Conservation (phyloP, 2,888 invertebrate species). For the Mystacides longicornis region DNA sequence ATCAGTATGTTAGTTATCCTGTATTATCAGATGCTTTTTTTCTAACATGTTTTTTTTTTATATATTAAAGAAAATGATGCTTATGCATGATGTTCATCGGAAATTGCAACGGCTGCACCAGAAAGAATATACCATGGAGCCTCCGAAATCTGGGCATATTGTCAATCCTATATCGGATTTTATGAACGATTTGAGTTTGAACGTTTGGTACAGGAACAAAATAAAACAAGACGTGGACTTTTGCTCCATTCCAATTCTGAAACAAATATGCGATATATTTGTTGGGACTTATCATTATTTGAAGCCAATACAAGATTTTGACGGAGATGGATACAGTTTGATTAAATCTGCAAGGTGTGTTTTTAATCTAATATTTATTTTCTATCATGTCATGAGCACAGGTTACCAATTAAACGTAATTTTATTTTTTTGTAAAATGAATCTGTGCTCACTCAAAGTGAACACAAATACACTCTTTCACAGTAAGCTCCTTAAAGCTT, state of each 20-base stretch:
- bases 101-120: constrained; percentile 5
- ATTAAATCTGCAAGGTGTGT: constrained; percentile 28
- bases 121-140: not conserved
- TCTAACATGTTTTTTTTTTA: too few species aligned
- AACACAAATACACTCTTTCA: too few species aligned
- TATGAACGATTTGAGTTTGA: not conserved
- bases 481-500: too few species aligned
- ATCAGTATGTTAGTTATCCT: too few species aligned
- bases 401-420: too few species aligned
- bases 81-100: constrained; percentile 2
- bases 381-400: too few species aligned
- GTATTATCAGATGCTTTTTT: too few species aligned
- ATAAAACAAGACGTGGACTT: constrained; percentile 22
- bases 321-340: constrained; percentile 31
- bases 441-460: too few species aligned
- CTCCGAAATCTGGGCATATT: not conserved
- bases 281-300: constrained; percentile 28
- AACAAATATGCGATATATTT: constrained; percentile 30
- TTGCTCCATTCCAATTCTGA: constrained; percentile 30
- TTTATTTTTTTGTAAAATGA: too few species aligned
- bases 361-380: not conserved
- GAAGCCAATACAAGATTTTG: constrained; percentile 30
- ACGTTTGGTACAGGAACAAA: not conserved
- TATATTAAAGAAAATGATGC: constrained; percentile 6
- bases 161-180: not conserved